These are phyloP conservation scores for Amniataba percoides DNA, from an alignment of 2,797 vertebrate species.

Conservation along the genomic window DNA sequence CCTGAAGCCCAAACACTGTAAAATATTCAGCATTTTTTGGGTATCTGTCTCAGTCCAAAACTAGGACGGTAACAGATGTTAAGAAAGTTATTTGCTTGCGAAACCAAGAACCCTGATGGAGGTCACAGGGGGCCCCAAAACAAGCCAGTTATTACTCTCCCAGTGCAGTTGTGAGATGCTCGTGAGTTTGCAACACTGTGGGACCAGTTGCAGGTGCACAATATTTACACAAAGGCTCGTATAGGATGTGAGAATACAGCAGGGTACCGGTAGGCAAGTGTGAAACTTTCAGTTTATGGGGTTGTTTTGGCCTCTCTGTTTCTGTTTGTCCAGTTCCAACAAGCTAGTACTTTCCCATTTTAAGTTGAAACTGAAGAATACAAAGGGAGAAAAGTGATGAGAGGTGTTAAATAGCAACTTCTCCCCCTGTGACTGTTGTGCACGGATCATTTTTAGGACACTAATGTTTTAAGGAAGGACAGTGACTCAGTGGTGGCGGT, in stretches of 20 bases:
- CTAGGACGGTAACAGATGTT: slow-evolving; percentile 63
- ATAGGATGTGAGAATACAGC: slow-evolving; percentile 60
- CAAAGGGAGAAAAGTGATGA: background rate
- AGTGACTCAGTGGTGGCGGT: slow-evolving; percentile 3
- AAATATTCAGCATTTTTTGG: slow-evolving; percentile 34
- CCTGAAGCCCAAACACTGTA: background rate
- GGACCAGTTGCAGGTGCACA: slow-evolving; percentile 81
- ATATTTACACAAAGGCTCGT: slow-evolving; percentile 69
- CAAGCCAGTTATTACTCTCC: slow-evolving; percentile 45
- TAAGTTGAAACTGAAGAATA: slow-evolving; percentile 2
- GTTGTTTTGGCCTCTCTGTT: slow-evolving; percentile 17
- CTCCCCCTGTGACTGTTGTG: background rate
- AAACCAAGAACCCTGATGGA: slow-evolving; percentile 68
- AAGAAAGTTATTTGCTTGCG: slow-evolving; percentile 61
- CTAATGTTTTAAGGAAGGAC: slow-evolving; percentile 17
- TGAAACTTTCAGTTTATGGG: slow-evolving; percentile 24
- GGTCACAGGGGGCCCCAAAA: slow-evolving; percentile 35
- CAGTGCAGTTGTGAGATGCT: slow-evolving; percentile 39
- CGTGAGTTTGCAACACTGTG: slow-evolving; percentile 53
- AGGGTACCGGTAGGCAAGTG: slow-evolving; percentile 52
- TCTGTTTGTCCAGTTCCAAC: background rate
- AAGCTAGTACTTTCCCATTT: background rate
- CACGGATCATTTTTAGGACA: background rate
- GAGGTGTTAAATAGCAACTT: background rate
- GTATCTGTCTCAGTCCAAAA: slow-evolving; percentile 21